Evolutionary conservation across 2,888 invertebrate genomes (phyloP).

Genomic region (Ochropacha duplaris): DNA sequence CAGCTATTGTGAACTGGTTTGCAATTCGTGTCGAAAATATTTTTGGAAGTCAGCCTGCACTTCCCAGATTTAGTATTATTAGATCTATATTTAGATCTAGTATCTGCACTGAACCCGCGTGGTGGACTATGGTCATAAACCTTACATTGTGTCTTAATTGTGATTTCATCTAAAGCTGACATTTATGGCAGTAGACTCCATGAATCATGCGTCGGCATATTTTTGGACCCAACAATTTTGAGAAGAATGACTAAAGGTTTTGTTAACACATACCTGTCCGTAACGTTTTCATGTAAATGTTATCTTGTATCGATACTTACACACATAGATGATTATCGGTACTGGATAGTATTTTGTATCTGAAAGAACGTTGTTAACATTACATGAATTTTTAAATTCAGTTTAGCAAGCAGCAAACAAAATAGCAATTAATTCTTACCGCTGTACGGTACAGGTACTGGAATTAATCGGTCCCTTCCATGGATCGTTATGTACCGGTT

Average conservation of each 20-base stretch:
- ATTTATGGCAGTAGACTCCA: neutral
- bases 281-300: neutral
- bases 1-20: neutral
- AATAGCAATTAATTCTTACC: slow-evolving; percentile 33
- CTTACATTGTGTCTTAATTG: neutral
- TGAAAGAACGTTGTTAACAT: slow-evolving; percentile 30
- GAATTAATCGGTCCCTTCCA: slow-evolving; percentile 47
- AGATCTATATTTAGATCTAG: neutral
- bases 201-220: neutral
- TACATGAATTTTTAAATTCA: neutral
- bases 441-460: slow-evolving; percentile 51
- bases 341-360: slow-evolving; percentile 52
- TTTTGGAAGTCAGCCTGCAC: neutral
- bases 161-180: neutral
- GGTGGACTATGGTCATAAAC: neutral
- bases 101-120: neutral
- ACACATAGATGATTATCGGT: slow-evolving; percentile 55
- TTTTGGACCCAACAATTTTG: neutral
- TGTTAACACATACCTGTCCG: neutral
- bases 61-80: neutral
- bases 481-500: slow-evolving; percentile 53
- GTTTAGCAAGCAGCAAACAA: neutral
- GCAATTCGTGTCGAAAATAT: neutral
- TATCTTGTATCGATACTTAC: slow-evolving; percentile 42
- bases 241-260: neutral